Evolutionary conservation across 2,888 invertebrate genomes (phyloP).

Genomic region (Eledona agricola): DNA sequence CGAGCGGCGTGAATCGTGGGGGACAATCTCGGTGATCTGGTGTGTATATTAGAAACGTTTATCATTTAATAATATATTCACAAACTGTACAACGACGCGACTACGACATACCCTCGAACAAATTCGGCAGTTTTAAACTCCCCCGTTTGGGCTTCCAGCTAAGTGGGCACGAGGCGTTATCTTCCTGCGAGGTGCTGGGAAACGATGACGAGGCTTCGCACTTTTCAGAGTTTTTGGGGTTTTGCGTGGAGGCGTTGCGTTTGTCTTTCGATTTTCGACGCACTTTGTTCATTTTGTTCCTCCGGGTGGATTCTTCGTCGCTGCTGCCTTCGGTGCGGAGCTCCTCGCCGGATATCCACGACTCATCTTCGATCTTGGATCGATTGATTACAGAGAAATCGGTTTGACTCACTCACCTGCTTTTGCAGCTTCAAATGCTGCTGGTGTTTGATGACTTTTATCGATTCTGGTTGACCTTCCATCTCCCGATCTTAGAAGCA

Average conservation of each 20-base stretch:
- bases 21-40: no score
- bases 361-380: conserved; percentile 61
- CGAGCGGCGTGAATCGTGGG: no score
- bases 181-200: neutral
- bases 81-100: neutral
- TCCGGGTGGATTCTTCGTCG: conserved; percentile 50
- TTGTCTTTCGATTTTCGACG: no score
- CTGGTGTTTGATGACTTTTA: conserved; percentile 5
- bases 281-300: conserved; percentile 5
- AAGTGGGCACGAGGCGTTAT: neutral
- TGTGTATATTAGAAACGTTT: no score
- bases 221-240: no score
- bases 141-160: conserved; percentile 61
- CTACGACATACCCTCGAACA: conserved; percentile 46
- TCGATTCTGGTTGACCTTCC: no score
- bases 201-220: no score
- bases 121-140: conserved; percentile 56
- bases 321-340: conserved; percentile 63
- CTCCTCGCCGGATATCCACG: conserved; percentile 64
- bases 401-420: neutral
- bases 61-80: no score
- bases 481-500: no score
- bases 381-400: conserved; percentile 12
- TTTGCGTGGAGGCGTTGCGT: no score
- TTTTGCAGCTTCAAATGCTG: neutral